Percentiles rank a stretch among this genome's conserved stretches.
Conservation (phyloP, 1,140 invertebrate species). For the Ruditapes philippinarum region DNA sequence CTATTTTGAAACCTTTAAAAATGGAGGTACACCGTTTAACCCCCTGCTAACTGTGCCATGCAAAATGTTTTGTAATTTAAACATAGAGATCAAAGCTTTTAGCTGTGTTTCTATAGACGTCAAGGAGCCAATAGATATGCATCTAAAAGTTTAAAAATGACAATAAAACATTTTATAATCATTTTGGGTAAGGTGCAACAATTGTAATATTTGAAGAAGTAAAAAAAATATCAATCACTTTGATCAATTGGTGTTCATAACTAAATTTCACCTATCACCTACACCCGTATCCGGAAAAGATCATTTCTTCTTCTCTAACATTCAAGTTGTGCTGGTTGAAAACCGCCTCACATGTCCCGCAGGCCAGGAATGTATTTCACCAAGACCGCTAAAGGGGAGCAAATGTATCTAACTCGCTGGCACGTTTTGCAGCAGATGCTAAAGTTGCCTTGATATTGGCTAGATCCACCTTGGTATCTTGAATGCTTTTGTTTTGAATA, state of each 20-base stretch:
- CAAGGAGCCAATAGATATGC: slow-evolving; percentile 50
- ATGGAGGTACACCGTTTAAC: slow-evolving; percentile 26
- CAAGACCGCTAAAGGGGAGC: no score
- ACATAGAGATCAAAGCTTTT: slow-evolving; percentile 37
- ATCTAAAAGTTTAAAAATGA: slow-evolving; percentile 24
- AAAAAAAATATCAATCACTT: background rate
- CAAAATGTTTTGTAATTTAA: slow-evolving; percentile 46
- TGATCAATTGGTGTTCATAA: background rate
- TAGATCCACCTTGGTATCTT: no score
- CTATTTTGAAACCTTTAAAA: background rate
- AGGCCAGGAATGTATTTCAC: no score
- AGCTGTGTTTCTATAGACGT: slow-evolving; percentile 9
- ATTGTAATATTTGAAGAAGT: background rate
- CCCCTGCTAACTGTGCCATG: slow-evolving; percentile 35
- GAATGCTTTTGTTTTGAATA: no score
- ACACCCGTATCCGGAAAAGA: no score
- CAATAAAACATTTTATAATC: slow-evolving; percentile 28
- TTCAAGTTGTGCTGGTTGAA: no score
- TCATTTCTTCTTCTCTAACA: no score
- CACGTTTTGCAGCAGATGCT: no score
- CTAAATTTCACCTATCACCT: no score
- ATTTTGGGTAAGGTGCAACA: background rate
- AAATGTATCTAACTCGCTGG: no score
- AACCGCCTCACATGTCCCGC: no score
- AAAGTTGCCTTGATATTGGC: no score